Evolutionary conservation across 1,140 invertebrate species (phyloP).

Genomic region (Halictus rubicundus): DNA sequence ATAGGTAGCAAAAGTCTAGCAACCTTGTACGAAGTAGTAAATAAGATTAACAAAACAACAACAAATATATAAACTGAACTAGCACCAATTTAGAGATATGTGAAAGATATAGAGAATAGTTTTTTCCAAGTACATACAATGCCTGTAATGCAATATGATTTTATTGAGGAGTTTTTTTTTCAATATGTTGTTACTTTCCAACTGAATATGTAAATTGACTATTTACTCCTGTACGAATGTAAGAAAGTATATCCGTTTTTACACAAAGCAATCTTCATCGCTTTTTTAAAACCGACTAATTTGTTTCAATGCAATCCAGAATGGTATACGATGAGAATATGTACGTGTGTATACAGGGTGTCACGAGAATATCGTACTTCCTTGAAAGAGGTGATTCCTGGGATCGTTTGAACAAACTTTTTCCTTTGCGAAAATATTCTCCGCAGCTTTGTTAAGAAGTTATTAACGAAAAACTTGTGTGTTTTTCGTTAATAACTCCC

Average conservation of each 20-base stretch:
- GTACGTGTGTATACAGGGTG: background rate
- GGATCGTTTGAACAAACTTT: no score
- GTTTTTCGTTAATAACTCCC: no score
- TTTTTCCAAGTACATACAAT: conserved; percentile 23
- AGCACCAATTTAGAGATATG: conserved; percentile 36
- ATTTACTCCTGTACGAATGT: conserved; percentile 47
- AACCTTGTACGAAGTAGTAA: conserved; percentile 28
- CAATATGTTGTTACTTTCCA: conserved; percentile 30
- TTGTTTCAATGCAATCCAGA: conserved; percentile 26
- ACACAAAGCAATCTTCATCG: conserved; percentile 38
- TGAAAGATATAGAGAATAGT: conserved; percentile 24
- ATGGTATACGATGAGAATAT: background rate
- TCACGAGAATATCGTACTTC: no score
- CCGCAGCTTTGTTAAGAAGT: no score
- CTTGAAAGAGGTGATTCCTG: no score
- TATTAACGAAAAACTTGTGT: no score
- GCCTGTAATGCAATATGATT: conserved; percentile 27
- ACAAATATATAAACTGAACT: conserved; percentile 37
- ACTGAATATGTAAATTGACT: conserved; percentile 41
- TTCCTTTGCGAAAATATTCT: no score
- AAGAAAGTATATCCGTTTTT: conserved; percentile 50
- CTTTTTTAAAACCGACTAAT: conserved; percentile 33
- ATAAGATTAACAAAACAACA: conserved; percentile 28
- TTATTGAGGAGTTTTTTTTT: conserved; percentile 17
- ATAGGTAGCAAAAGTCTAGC: conserved; percentile 39